Conservation (phyloP, 2,113 vertebrate genomes). For the Esox niger region DNA sequence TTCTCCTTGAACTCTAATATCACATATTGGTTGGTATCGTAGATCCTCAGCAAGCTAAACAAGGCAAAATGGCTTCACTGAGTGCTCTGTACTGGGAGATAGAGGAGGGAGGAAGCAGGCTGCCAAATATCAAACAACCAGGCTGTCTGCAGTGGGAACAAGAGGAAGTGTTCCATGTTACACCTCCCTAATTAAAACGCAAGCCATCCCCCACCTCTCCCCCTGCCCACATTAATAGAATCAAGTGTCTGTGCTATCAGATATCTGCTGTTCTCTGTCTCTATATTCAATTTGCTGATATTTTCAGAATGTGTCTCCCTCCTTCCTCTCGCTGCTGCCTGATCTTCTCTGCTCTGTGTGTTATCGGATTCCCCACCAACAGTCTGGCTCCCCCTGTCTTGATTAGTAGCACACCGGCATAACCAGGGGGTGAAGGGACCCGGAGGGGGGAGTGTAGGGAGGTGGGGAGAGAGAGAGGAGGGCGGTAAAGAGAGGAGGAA, state of each 20-base stretch:
- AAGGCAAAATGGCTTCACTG: neutral
- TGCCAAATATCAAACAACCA: conserved; percentile 31
- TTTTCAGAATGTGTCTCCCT: conserved; percentile 41
- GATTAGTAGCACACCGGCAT: conserved; percentile 41
- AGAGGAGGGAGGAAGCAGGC: neutral
- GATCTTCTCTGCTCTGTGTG: conserved; percentile 29
- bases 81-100: conserved; percentile 4
- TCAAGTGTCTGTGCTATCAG: conserved; percentile 46
- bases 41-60: neutral
- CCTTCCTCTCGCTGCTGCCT: neutral
- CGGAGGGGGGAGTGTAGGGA: neutral
- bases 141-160: conserved; percentile 22
- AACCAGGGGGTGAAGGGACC: conserved; percentile 17
- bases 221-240: conserved; percentile 37
- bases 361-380: conserved; percentile 60
- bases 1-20: neutral
- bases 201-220: conserved; percentile 18
- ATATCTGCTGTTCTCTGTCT: conserved; percentile 48
- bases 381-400: conserved; percentile 40
- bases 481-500: conserved; percentile 5
- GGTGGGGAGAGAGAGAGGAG: neutral
- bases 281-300: conserved; percentile 63
- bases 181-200: conserved; percentile 51
- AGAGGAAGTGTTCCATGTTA: conserved; percentile 27
- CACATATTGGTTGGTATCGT: conserved; percentile 41